phyloP scores from a whole-genome alignment of 1,140 invertebrate species.

The Caligus rogercresseyi region DNA sequence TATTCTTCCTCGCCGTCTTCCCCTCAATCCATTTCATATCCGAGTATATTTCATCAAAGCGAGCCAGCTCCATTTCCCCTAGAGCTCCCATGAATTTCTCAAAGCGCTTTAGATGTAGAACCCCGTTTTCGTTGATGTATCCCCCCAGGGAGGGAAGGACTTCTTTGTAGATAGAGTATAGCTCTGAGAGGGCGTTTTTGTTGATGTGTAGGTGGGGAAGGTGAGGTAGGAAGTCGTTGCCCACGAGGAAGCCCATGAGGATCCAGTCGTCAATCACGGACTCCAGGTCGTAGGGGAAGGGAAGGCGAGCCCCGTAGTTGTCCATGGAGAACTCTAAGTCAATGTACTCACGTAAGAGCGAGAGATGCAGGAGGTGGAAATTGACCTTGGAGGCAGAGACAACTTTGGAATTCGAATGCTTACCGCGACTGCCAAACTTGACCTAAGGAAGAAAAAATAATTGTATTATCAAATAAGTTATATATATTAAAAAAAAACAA shows the following conservation, averaged over 20 bases:
- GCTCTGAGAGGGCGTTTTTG: slow-evolving; percentile 60
- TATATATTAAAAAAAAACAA: background rate
- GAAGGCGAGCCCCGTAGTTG: slow-evolving; percentile 39
- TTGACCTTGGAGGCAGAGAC: slow-evolving; percentile 64
- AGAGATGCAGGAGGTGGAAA: slow-evolving; percentile 80
- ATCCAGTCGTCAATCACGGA: slow-evolving; percentile 27
- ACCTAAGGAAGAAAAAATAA: slow-evolving; percentile 31
- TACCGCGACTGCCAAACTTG: slow-evolving; percentile 27
- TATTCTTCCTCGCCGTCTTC: slow-evolving; percentile 36
- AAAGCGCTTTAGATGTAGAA: slow-evolving; percentile 62
- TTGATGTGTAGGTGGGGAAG: slow-evolving; percentile 81
- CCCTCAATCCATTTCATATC: slow-evolving; percentile 67
- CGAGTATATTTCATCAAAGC: slow-evolving; percentile 62
- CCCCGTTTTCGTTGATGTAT: slow-evolving; percentile 78
- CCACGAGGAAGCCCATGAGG: slow-evolving; percentile 83
- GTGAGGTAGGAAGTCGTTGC: slow-evolving; percentile 93
- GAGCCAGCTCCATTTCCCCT: slow-evolving; percentile 55
- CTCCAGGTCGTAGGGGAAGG: slow-evolving; percentile 55
- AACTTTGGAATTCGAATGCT: slow-evolving; percentile 23
- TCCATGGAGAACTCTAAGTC: slow-evolving; percentile 69
- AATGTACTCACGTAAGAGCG: slow-evolving; percentile 75
- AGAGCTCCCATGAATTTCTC: slow-evolving; percentile 65
- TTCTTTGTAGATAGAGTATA: slow-evolving; percentile 73
- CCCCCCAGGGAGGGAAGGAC: slow-evolving; percentile 70
- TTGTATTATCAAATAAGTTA: slow-evolving; percentile 15